Conservation (phyloP, 2,888 invertebrate genomes). For the Limenitis camilla region DNA sequence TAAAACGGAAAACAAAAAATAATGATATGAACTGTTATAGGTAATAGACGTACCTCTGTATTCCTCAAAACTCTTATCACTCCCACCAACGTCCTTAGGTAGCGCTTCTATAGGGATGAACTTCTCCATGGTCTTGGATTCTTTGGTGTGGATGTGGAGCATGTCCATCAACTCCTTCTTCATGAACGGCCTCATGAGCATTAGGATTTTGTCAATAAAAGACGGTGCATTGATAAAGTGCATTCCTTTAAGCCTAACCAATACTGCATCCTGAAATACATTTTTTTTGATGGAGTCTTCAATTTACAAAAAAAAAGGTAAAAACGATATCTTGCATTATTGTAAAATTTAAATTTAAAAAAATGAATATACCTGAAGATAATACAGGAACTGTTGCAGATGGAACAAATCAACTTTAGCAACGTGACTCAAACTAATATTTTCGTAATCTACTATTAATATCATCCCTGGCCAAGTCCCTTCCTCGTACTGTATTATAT, state of each 20-base stretch:
- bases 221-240: slow-evolving; percentile 81
- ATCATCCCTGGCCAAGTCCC: slow-evolving; percentile 75
- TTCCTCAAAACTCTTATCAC: not conserved
- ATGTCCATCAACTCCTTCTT: slow-evolving; percentile 76
- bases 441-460: slow-evolving; percentile 76
- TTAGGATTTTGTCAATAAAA: slow-evolving; percentile 79
- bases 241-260: slow-evolving; percentile 71
- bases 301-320: too few species aligned
- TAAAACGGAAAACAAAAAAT: too few species aligned
- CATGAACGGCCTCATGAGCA: slow-evolving; percentile 80
- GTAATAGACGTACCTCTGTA: too few species aligned
- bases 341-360: too few species aligned
- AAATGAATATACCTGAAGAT: slow-evolving; percentile 62
- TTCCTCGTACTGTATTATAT: slow-evolving; percentile 63
- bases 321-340: too few species aligned
- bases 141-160: slow-evolving; percentile 59
- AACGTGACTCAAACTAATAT: slow-evolving; percentile 74
- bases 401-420: slow-evolving; percentile 74
- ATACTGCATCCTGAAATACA: slow-evolving; percentile 74
- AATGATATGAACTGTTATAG: not conserved
- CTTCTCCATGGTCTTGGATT: slow-evolving; percentile 50
- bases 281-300: too few species aligned
- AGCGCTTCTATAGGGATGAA: slow-evolving; percentile 58
- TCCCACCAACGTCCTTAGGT: slow-evolving; percentile 14
- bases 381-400: slow-evolving; percentile 78